phyloP scores from a whole-genome alignment of 35 echinoderm and acorn worm genomes.

The Heliocidaris erythrogramma region DNA sequence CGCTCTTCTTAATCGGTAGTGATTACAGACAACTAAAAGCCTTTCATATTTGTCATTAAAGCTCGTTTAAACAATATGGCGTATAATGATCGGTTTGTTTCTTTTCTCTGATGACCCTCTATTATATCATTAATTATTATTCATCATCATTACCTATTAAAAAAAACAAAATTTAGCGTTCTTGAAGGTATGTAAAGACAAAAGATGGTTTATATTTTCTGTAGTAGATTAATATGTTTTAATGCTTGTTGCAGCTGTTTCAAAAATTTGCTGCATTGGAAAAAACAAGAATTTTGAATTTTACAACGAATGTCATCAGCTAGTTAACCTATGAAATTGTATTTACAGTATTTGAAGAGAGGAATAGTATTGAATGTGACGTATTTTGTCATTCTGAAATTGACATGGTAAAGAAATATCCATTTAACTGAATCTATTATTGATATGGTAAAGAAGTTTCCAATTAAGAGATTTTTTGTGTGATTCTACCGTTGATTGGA shows the following conservation, averaged over 20 bases:
- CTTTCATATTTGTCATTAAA: too few relatives aligned
- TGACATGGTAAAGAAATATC: background rate
- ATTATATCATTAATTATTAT: too few relatives aligned
- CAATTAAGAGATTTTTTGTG: background rate
- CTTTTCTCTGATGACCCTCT: too few relatives aligned
- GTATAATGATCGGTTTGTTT: too few relatives aligned
- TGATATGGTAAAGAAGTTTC: background rate
- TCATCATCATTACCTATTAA: too few relatives aligned
- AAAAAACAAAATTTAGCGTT: too few relatives aligned
- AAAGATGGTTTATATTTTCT: background rate
- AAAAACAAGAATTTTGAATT: background rate
- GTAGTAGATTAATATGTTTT: background rate
- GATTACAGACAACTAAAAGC: too few relatives aligned
- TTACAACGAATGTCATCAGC: background rate
- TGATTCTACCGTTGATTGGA: background rate
- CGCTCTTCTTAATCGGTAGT: too few relatives aligned
- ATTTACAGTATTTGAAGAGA: background rate
- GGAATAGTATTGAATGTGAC: background rate
- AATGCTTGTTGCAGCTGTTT: background rate
- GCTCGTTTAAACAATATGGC: too few relatives aligned
- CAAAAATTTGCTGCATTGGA: background rate
- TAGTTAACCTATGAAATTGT: background rate
- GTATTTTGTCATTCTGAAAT: background rate
- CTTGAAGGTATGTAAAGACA: background rate
- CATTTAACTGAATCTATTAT: background rate